Evolutionary conservation across 2,113 vertebrate genomes (phyloP).

Genomic region (Lagopus leucura): DNA sequence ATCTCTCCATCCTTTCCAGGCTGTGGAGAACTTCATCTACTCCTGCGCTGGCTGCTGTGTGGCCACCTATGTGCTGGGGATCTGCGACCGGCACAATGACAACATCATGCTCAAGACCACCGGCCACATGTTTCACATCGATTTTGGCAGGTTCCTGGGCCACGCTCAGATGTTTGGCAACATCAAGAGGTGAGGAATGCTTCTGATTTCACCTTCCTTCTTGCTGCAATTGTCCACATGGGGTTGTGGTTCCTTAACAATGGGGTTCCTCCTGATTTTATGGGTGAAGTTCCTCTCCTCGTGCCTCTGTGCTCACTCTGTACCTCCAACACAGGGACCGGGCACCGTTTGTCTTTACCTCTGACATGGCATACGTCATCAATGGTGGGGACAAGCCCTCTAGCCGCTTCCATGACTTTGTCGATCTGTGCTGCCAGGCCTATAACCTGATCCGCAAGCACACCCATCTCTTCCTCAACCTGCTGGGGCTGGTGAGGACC

Average conservation of each 20-base stretch:
- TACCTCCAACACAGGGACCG: slow-evolving; percentile 83
- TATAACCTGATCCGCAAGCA: slow-evolving; percentile 99
- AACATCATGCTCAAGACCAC: slow-evolving; percentile 99
- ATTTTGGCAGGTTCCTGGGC: slow-evolving; percentile 96
- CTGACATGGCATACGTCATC: slow-evolving; percentile 98
- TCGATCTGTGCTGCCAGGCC: slow-evolving; percentile 97
- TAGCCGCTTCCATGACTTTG: slow-evolving; percentile 97
- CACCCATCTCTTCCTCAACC: slow-evolving; percentile 96
- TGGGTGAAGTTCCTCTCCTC: neutral
- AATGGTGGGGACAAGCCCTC: slow-evolving; percentile 97
- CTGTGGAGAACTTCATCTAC: slow-evolving; percentile 98
- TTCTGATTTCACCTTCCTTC: neutral
- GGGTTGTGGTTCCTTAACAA: neutral
- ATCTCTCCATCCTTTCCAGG: slow-evolving; percentile 72
- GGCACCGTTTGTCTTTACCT: slow-evolving; percentile 97
- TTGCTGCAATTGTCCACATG: accelerated
- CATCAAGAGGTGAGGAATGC: slow-evolving; percentile 90
- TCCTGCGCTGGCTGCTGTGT: slow-evolving; percentile 97
- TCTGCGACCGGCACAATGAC: slow-evolving; percentile 98
- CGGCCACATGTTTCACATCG: slow-evolving; percentile 99
- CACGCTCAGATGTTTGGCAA: slow-evolving; percentile 98
- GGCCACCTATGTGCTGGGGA: slow-evolving; percentile 95
- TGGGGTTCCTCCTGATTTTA: accelerated
- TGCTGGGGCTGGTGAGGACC: slow-evolving; percentile 90
- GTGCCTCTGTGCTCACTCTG: neutral